phyloP scores from a whole-genome alignment of 2,888 invertebrate species.

The Chrysopilus asiliformis region DNA sequence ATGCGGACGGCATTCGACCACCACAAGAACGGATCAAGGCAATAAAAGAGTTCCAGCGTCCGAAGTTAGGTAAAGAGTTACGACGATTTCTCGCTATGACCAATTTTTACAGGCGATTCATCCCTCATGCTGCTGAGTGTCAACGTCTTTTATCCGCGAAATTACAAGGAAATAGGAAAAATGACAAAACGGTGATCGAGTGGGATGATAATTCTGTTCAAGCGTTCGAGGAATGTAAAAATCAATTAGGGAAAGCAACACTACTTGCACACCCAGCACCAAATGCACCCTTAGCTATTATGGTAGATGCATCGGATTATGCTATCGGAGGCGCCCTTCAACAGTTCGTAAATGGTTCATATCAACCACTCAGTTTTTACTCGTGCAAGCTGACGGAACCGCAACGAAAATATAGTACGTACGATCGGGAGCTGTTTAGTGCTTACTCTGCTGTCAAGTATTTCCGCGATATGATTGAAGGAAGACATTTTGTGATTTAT shows the following conservation, averaged over 20 bases:
- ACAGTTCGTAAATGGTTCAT: slow-evolving; percentile 21
- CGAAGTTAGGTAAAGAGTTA: neutral
- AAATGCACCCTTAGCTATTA: neutral
- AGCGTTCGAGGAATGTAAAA: neutral
- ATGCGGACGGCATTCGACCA: too few relatives aligned
- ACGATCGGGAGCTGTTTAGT: too few relatives aligned
- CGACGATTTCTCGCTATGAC: too few relatives aligned
- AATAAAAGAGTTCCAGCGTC: slow-evolving; percentile 2
- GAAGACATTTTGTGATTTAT: too few relatives aligned
- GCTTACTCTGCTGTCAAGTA: too few relatives aligned
- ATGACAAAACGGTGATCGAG: too few relatives aligned
- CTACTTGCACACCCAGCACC: neutral
- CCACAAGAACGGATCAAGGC: neutral
- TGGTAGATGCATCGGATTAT: slow-evolving; percentile 2
- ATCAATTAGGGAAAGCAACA: too few relatives aligned
- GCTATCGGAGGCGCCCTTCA: slow-evolving; percentile 14
- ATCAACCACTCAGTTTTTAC: slow-evolving; percentile 28
- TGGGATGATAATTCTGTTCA: slow-evolving; percentile 1
- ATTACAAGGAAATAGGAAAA: too few relatives aligned
- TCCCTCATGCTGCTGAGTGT: too few relatives aligned
- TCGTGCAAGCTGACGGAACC: slow-evolving; percentile 22
- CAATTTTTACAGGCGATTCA: too few relatives aligned
- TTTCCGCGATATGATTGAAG: neutral
- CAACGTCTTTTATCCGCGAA: too few relatives aligned
- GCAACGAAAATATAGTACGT: too few relatives aligned